Conservation (phyloP, 2,113 vertebrate genomes). For the Pitta sordida region DNA sequence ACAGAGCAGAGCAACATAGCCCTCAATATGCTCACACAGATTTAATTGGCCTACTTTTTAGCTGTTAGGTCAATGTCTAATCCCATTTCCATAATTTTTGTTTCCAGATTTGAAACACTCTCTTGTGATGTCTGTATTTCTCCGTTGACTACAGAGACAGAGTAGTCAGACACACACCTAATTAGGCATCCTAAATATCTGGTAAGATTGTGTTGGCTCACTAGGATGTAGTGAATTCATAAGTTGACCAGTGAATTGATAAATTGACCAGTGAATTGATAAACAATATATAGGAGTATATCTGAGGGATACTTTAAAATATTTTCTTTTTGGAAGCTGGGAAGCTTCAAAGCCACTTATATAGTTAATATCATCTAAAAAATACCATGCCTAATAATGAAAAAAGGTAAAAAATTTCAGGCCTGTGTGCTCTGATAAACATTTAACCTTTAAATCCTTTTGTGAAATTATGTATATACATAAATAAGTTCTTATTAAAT, state of each 20-base stretch:
- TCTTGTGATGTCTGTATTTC: background rate
- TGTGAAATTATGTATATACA: background rate
- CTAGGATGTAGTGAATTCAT: background rate
- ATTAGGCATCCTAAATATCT: background rate
- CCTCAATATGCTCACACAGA: background rate
- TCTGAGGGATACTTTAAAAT: background rate
- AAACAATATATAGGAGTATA: background rate
- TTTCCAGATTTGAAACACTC: background rate
- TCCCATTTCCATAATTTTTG: background rate
- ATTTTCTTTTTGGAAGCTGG: background rate
- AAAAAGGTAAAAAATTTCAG: background rate
- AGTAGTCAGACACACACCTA: background rate
- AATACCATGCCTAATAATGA: background rate
- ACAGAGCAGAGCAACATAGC: accelerated
- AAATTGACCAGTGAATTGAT: background rate
- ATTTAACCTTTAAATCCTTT: background rate
- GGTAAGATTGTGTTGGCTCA: background rate
- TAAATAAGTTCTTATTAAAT: background rate
- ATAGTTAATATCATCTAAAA: background rate
- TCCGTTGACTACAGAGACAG: background rate
- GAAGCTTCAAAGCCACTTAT: background rate
- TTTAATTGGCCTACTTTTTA: background rate
- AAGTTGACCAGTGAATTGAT: background rate
- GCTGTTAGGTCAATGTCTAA: background rate
- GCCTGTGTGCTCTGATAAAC: background rate